Conservation (phyloP, 2,797 vertebrate genomes). For the Micromesistius poutassou region DNA sequence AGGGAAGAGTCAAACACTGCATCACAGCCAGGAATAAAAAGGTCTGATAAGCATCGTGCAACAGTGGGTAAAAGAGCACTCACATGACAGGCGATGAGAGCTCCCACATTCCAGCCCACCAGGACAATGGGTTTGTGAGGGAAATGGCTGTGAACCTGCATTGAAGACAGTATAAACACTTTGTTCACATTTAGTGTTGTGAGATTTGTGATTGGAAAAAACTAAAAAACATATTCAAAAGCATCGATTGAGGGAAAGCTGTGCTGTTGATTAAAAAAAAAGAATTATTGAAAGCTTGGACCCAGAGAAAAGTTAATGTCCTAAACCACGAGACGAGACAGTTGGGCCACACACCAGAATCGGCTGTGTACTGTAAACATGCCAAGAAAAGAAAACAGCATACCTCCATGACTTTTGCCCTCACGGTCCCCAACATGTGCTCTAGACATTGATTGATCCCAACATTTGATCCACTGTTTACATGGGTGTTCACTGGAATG, state of each 20-base stretch:
- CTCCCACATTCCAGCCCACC: slow-evolving; percentile 96
- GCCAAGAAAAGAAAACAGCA: neutral
- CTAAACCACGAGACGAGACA: neutral
- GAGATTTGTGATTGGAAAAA: neutral
- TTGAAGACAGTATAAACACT: slow-evolving; percentile 7
- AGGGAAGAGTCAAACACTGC: slow-evolving; percentile 3
- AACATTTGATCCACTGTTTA: slow-evolving; percentile 83
- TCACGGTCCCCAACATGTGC: slow-evolving; percentile 88
- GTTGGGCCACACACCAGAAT: neutral
- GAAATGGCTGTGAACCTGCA: slow-evolving; percentile 93
- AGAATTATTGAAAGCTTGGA: neutral
- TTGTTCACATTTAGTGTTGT: neutral
- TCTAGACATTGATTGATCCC: slow-evolving; percentile 92
- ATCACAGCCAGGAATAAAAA: neutral
- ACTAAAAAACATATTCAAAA: neutral
- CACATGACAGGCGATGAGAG: slow-evolving; percentile 95
- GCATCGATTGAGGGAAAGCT: neutral
- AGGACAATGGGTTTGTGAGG: slow-evolving; percentile 94
- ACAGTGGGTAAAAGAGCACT: slow-evolving; percentile 45
- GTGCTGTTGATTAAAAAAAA: neutral
- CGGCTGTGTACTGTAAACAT: neutral
- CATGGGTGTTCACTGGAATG: slow-evolving; percentile 86
- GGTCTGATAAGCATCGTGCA: neutral
- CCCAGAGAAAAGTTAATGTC: neutral
- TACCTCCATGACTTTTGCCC: slow-evolving; percentile 95